Base-by-base conservation (phyloP, 2,888 invertebrate genomes). In the Corbicula japonica region DNA sequence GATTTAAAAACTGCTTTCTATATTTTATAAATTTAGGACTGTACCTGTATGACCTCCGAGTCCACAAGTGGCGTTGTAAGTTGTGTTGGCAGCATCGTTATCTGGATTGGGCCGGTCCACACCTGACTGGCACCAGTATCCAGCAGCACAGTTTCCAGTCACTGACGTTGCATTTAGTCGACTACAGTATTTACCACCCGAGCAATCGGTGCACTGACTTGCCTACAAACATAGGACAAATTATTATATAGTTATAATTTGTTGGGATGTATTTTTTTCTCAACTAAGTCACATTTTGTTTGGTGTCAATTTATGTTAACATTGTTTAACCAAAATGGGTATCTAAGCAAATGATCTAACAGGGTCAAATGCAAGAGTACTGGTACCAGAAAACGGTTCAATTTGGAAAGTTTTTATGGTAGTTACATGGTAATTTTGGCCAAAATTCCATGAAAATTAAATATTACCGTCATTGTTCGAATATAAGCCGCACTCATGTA, bases 1-100 rank as follows among this genome's bases (percentile, higher is more conserved):
- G n/a, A n/a, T n/a, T n/a, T n/a, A n/a, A n/a, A n/a, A 41, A 41
- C 15, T 41, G 41, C 41, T 12, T 10, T 10, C 41, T 41, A 12
- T 41, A 41, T 41, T 41, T 41, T 12, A 41, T 15, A 41, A 41
- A 12, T n/a, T n/a, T n/a, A n/a, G n/a, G n/a, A n/a, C n/a, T n/a
- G 48, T 52, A 91, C 92, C 92, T 86, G 92, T 92, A 71, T 92
- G 92, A 5, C 91, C 92, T 23, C 91, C 92, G 12, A 92, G 87
- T 28, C 91, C 91, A 80, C 92, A 92, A 50, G 81, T 73, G 1
- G 90, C 73, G 10, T 87, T 84, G 74, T 91, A 92, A 1, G 90
- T 81, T 72, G 87, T 89, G 84, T 91, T 91, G 12, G 86, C 83
- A 12, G 87, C 88, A 34, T 84, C 86, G 62, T 91, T 89, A 80